Conservation (phyloP, 2,797 vertebrate genomes). For the Dermochelys coriacea region DNA sequence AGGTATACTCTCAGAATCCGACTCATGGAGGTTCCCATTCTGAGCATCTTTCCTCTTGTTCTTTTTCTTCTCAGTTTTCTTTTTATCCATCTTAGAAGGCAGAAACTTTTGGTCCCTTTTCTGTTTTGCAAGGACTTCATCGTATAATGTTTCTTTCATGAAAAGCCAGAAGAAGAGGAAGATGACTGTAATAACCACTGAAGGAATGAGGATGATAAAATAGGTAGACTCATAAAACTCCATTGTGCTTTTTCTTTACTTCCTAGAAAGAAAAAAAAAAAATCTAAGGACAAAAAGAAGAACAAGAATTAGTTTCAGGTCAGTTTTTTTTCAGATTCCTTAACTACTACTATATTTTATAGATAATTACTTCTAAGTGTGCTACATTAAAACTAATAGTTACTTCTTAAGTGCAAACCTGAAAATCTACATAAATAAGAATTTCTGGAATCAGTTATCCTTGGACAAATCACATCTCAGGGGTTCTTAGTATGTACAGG, state of each 20-base stretch:
- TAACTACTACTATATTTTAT: background rate
- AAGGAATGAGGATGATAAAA: conserved; percentile 94
- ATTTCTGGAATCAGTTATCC: background rate
- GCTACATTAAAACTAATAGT: no score
- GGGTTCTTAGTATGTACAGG: background rate
- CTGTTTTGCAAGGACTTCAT: conserved; percentile 95
- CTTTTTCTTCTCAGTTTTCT: conserved; percentile 97
- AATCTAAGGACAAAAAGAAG: background rate
- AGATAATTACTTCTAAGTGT: background rate
- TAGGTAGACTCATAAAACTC: conserved; percentile 97
- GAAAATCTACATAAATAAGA: background rate
- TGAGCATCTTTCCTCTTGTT: conserved; percentile 95
- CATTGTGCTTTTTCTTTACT: conserved; percentile 87
- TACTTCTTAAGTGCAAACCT: background rate
- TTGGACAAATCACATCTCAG: background rate
- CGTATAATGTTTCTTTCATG: conserved; percentile 98
- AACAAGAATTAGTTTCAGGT: background rate
- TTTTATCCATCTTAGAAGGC: conserved; percentile 88
- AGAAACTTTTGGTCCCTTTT: conserved; percentile 92
- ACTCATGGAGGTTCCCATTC: conserved; percentile 88
- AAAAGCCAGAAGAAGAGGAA: conserved; percentile 99
- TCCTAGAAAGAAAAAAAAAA: background rate
- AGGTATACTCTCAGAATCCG: conserved; percentile 88
- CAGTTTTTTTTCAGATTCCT: background rate
- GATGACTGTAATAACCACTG: conserved; percentile 94